phyloP scores from a whole-genome alignment of 2,888 invertebrate species.

The Phyllotreta striolata region DNA sequence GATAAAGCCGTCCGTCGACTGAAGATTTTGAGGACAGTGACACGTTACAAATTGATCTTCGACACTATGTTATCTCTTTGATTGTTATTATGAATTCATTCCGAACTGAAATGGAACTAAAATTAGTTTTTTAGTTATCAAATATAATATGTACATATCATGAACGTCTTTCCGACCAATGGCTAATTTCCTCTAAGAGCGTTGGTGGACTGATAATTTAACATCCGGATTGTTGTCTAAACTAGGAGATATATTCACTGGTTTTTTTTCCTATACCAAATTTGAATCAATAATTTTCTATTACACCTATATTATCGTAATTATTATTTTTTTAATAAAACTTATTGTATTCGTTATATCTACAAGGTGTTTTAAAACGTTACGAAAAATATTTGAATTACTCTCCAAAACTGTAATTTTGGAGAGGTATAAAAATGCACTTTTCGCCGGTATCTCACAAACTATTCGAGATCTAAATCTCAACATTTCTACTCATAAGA shows the following conservation, averaged over 20 bases:
- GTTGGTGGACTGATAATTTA: conserved; percentile 46
- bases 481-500: no score
- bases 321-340: no score
- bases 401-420: no score
- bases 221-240: conserved; percentile 44
- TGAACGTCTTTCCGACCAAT: conserved; percentile 53
- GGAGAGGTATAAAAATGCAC: no score
- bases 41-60: conserved; percentile 50
- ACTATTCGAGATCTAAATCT: no score
- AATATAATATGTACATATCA: conserved; percentile 43
- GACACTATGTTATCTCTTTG: conserved; percentile 48
- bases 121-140: conserved; percentile 43
- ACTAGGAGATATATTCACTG: conserved; percentile 21
- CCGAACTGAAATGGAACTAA: conserved; percentile 37
- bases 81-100: conserved; percentile 40
- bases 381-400: no score
- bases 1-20: conserved; percentile 24
- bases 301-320: no score
- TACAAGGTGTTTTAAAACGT: no score
- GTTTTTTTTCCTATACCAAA: no score
- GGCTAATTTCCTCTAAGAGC: conserved; percentile 51
- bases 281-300: no score
- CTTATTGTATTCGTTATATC: no score
- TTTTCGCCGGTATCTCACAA: no score
- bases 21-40: conserved; percentile 50